Base-by-base conservation (phyloP, 2,113 vertebrate species). In the Natator depressus region DNA sequence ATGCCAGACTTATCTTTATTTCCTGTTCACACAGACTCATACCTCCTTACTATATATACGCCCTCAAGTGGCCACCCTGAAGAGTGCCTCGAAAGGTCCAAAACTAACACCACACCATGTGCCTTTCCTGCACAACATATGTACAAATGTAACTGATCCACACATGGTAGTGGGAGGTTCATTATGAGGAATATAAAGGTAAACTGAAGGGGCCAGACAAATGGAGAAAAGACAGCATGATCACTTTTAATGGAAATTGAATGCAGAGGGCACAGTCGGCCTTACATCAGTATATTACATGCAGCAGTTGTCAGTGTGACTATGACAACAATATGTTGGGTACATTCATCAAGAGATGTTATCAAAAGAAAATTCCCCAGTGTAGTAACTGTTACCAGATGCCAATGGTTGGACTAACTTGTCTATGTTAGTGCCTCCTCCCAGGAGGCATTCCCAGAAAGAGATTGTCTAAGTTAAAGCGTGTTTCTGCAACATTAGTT, bases 61-160 rank as follows among this genome's bases (percentile, higher is more conserved):
- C 17, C 17, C 35, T 38, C 35, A 69, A 38, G 35, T 69, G 35
- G 19, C 65, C 19, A 31, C 35, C 16, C 19, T 38, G 65, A 69
- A 38, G 65, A 38, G 35, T 20, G 8, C 4, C 17, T n/a, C 35
- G 8, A 69, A 29, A 29, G 27, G 57, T 59, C 29, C 25, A 29
- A 11, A 59, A 38, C 35, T 38, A 38, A 69, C 9, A 69, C 17
- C 65, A 69, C 4, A 69, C 19, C 19, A 10, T 69, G 35, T 69
- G 65, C 35, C 35, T 69, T n/a, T 69, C 35, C 16, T 2, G 35
- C 8, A 8, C 42, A 76, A 93, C n/a, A 4, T 75, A 76, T 3
- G 79, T 42, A 14, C 29, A 6, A 17, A 1, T 82, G 0, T 0
- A 54, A 72, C 1, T 88, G 10, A 13, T 89, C 3, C 82, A 42